Base-by-base conservation (phyloP, 2,888 invertebrate genomes). In the Tethea ocularis region DNA sequence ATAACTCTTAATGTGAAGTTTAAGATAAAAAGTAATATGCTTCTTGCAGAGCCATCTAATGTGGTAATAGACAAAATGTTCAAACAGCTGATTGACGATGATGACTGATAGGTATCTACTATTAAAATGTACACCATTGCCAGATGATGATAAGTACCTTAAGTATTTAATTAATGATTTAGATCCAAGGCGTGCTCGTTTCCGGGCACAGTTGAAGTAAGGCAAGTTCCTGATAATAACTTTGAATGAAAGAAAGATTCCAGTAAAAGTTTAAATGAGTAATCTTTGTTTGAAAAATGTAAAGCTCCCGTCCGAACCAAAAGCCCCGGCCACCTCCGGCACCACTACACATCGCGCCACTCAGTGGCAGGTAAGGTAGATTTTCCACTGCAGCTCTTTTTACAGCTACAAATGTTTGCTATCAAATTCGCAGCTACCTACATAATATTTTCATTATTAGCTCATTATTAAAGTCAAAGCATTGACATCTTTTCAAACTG, bases 181-280 rank as follows among this genome's bases (percentile, higher is more conserved):
- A 10, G 46, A 20, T 10, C 20, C 46, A 15, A 46, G 46, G 46
- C 46, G 46, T 20, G 46, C 7, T 20, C 20, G 20, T 15, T n/a
- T n/a, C 17, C 46, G 2, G 20, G 10, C 17, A 20, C 46, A 46
- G 17, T 46, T 46, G 20, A 46, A 8, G 20, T 46, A 10, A 46
- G 20, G 20, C 20, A 46, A 46, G 20, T 46, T 46, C 46, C 46
- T 46, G 46, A 46, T 46, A 20, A 41, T 41, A 17, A 41, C 41
- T 41, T 41, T 41, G n/a, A 46, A 46, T 46, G 46, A 20, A 46
- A 15, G 20, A 46, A 46, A 46, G 46, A 46, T 46, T 46, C 46
- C 46, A 46, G 46, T 46, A 46, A 46, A 46, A 46, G 46, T 46
- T 46, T 46, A 46, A 46, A 46, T 46, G 46, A 46, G 46, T 46